Base-by-base conservation (phyloP, 1,140 invertebrate genomes). In the Listronotus oregonensis region DNA sequence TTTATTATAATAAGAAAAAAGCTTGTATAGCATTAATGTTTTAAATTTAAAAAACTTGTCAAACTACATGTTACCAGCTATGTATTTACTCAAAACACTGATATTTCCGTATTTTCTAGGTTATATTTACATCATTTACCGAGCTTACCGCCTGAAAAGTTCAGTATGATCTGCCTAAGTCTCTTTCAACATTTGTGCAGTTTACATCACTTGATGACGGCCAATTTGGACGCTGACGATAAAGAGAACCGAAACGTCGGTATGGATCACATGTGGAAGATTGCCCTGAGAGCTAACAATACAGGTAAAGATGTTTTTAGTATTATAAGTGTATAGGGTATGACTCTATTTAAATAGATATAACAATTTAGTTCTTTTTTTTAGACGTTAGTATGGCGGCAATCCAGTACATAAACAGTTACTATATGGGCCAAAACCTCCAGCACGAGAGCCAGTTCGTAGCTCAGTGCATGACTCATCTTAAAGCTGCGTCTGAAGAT, bases 211-310 rank as follows among this genome's bases (percentile, higher is more conserved):
- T 84, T 92, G 65, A 88, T 92, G 4, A 82, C 86, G 51, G 74
- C 82, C 68, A 73, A 82, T 64, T 72, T 81, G 14, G 81, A 85
- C 39, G 65, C 56, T n/a, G 61, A 71, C 15, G 68, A 67, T 10
- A 73, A 73, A 54, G 77, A 77, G 55, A 74, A 87, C 5, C 87
- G 89, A 66, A 84, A 89, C 15, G 85, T 91, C 27, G 93, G 92
- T 11, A 96, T 96, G 90, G 91, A 94, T 79, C 93, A 96, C 73
- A 80, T 97, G 15, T 97, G 95, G 94, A 91, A 90, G 77, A 96
- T 97, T 66, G 95, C 95, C 0, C 79, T 97, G 0, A 83, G 90
- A 67, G 93, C 94, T 0, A 89, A 89, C 65, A 95, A 91, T 76
- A 95, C 92, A 40, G 86, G 85, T 87, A 74, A 66, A 32, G 42